A percentile compares a stretch with the other conserved stretches of the same genome.
Conservation (phyloP, 2,797 vertebrate genomes). For the Pampus argenteus region DNA sequence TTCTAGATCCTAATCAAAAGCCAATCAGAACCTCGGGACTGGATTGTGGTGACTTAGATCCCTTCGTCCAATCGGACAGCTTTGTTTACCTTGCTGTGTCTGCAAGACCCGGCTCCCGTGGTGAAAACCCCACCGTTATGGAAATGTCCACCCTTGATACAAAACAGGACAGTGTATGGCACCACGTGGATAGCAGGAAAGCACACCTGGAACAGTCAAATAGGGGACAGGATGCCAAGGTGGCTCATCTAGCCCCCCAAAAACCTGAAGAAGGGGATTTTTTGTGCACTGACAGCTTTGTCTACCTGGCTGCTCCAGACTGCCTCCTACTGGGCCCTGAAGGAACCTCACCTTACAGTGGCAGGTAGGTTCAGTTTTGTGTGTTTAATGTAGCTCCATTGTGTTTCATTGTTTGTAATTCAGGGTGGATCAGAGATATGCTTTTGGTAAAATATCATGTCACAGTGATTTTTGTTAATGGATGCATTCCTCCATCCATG, state of each 20-base stretch:
- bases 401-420: slow-evolving; percentile 8
- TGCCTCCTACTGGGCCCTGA: slow-evolving; percentile 83
- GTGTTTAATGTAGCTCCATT: neutral
- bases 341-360: slow-evolving; percentile 78
- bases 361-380: slow-evolving; percentile 64
- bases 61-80: slow-evolving; percentile 85
- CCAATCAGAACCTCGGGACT: slow-evolving; percentile 76
- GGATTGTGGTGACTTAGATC: slow-evolving; percentile 82
- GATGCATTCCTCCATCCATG: neutral
- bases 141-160: slow-evolving; percentile 28
- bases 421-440: neutral
- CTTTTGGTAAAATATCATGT: neutral
- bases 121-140: slow-evolving; percentile 51
- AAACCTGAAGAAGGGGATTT: slow-evolving; percentile 86
- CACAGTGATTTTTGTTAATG: neutral
- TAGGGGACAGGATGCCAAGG: slow-evolving; percentile 44
- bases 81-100: slow-evolving; percentile 88
- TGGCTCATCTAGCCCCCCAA: slow-evolving; percentile 46
- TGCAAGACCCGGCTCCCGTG: slow-evolving; percentile 63
- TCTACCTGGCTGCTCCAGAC: slow-evolving; percentile 87
- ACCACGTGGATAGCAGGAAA: slow-evolving; percentile 24
- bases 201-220: slow-evolving; percentile 29
- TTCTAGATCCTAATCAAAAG: slow-evolving; percentile 73
- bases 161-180: slow-evolving; percentile 34
- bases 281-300: slow-evolving; percentile 87